Percentiles rank a stretch among this genome's conserved stretches.
These are phyloP conservation scores for Nematolebias whitei DNA, from an alignment of 2,113 vertebrate genomes.

Conservation along the genomic window DNA sequence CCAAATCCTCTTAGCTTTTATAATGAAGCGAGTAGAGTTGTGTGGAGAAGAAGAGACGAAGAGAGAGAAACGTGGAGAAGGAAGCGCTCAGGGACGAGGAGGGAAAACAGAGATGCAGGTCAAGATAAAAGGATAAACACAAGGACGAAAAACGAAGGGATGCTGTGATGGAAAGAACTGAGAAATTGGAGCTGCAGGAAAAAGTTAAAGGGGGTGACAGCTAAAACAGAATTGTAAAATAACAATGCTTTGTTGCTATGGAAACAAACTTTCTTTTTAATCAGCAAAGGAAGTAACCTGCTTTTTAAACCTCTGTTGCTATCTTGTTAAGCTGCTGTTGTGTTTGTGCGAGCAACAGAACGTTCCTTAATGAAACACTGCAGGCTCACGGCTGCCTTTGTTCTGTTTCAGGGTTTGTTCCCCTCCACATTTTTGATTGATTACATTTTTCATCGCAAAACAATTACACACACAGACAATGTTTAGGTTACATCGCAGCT, in stretches of 20 bases:
- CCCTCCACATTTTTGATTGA: slow-evolving; percentile 34
- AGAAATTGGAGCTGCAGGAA: slow-evolving; percentile 40
- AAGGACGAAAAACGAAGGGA: slow-evolving; percentile 31
- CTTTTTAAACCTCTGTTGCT: slow-evolving; percentile 69
- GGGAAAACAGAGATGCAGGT: slow-evolving; percentile 57
- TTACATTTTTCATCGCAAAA: slow-evolving; percentile 13
- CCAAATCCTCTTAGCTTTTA: slow-evolving; percentile 77
- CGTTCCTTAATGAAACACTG: slow-evolving; percentile 59
- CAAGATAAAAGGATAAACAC: slow-evolving; percentile 75
- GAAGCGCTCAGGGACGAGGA: slow-evolving; percentile 15
- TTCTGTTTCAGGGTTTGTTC: slow-evolving; percentile 27
- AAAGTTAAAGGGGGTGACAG: slow-evolving; percentile 63
- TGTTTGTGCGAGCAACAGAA: slow-evolving; percentile 61
- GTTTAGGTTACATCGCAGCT: no score
- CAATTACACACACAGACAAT: no score
- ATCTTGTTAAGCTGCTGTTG: slow-evolving; percentile 74
- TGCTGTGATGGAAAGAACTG: slow-evolving; percentile 44
- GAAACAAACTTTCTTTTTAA: slow-evolving; percentile 67
- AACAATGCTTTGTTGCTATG: slow-evolving; percentile 71
- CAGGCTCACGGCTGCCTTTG: slow-evolving; percentile 39
- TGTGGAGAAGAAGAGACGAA: slow-evolving; percentile 32
- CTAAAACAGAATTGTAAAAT: slow-evolving; percentile 63
- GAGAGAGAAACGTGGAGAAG: slow-evolving; percentile 13
- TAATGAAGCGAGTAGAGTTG: slow-evolving; percentile 70
- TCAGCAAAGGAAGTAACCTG: slow-evolving; percentile 65